phyloP scores from a whole-genome alignment of 2,888 invertebrate genomes.

The Cantharis flavilabris region DNA sequence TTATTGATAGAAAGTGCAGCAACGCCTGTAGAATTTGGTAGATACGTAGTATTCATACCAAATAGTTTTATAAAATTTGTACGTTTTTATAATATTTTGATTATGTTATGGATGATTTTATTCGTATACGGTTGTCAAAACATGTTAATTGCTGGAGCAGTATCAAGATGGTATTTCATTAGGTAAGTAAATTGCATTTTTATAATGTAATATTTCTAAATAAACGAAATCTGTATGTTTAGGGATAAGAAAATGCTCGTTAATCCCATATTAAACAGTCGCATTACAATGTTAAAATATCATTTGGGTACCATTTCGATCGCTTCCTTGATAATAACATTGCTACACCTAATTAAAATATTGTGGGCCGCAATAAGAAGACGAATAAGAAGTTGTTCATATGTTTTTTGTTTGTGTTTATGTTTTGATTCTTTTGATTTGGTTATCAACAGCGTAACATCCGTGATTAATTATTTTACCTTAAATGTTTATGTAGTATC shows the following conservation, averaged over 20 bases:
- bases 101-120: slow-evolving; percentile 63
- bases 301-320: slow-evolving; percentile 80
- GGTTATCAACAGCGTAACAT: slow-evolving; percentile 55
- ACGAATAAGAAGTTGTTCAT: slow-evolving; percentile 68
- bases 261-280: slow-evolving; percentile 57
- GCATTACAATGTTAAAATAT: slow-evolving; percentile 61
- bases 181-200: slow-evolving; percentile 50
- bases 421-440: not conserved
- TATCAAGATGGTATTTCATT: slow-evolving; percentile 66
- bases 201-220: not conserved
- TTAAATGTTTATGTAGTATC: slow-evolving; percentile 76
- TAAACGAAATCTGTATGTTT: slow-evolving; percentile 8
- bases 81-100: slow-evolving; percentile 56
- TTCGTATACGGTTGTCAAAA: slow-evolving; percentile 66
- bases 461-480: slow-evolving; percentile 67
- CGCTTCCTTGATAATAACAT: slow-evolving; percentile 74
- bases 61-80: slow-evolving; percentile 36
- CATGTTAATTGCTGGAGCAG: slow-evolving; percentile 63
- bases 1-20: slow-evolving; percentile 66
- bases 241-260: slow-evolving; percentile 57
- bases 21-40: slow-evolving; percentile 41
- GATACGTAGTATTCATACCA: slow-evolving; percentile 48
- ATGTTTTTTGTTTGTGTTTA: slow-evolving; percentile 59
- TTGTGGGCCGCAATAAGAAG: slow-evolving; percentile 51
- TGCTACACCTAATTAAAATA: slow-evolving; percentile 43